Conservation (phyloP, 2,113 vertebrate species). For the Eidolon helvum region DNA sequence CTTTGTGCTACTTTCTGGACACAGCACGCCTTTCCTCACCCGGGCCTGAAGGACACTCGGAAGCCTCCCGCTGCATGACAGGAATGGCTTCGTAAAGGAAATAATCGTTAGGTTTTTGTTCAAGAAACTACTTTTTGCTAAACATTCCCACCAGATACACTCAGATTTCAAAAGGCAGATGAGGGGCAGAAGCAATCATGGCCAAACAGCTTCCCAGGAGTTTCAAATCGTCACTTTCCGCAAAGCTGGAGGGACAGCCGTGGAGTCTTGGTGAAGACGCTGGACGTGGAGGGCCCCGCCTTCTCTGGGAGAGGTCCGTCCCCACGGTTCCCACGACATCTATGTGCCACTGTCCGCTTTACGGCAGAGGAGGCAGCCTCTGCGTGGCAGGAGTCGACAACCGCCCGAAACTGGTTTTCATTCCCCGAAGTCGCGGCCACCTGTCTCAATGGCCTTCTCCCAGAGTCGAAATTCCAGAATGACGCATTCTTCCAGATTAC, state of each 20-base stretch:
- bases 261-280: neutral
- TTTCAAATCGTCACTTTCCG: fast-evolving
- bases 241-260: neutral
- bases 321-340: too few species aligned
- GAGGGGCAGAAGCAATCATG: neutral
- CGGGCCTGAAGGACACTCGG: fast-evolving
- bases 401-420: neutral
- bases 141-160: neutral
- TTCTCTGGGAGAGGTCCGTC: too few species aligned
- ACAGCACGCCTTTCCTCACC: neutral
- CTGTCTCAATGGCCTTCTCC: neutral
- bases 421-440: neutral
- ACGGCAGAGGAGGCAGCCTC: neutral
- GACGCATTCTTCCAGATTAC: neutral
- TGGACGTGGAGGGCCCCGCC: neutral
- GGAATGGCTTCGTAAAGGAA: neutral
- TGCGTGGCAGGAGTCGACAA: neutral
- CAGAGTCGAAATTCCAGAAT: neutral
- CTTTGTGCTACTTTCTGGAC: neutral
- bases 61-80: fast-evolving
- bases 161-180: neutral
- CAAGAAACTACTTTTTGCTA: neutral
- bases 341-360: too few species aligned
- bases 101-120: neutral
- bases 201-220: neutral